Base-by-base conservation (phyloP, 2,888 invertebrate species). In the Orthosia incerta region DNA sequence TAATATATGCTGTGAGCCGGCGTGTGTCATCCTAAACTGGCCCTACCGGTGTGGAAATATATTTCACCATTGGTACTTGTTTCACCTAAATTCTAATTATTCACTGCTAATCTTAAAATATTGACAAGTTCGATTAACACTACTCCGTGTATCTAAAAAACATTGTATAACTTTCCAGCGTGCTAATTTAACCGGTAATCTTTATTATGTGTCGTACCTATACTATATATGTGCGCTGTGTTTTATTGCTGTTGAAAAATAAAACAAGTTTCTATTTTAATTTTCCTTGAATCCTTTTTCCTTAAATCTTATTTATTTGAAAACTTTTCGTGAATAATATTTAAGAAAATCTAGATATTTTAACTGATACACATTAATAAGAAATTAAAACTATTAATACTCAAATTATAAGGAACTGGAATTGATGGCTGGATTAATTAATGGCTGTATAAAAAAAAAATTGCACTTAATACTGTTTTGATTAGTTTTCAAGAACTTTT, bases 11-110 rank as follows among this genome's bases (percentile, higher is more conserved):
- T 83, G 85, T 80, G 67, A 82, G 79, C 87, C 82, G 84, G 86
- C 86, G 78, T 87, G 89, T 91, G 87, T 88, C 90, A 89, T 92
- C 91, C 89, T 88, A 87, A 87, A 89, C 92, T 89, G 90, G 91
- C 91, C 87, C 74, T 83, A 86, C 86, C 66, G 71, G 84, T 93
- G 90, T 89, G 77, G 92, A 91, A 93, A 93, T 88, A 74, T 89
- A 85, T 93, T 91, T 90, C 91, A 88, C 87, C 89, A 91, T 84
- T 82, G 31, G 39, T 64, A 81, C 86, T 75, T 88, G 88, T 88
- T 89, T 88, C 66, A 85, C 80, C 79, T 77, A 82, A 84, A 80
- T 82, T 74, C 50, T 72, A 79, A 80, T 78, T 79, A 82, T 80
- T 84, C 64, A 74, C 62, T 56, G 59, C 66, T 60, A 62, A 50